phyloP scores from a whole-genome alignment of 2,113 vertebrate species.

The Antennarius striatus region DNA sequence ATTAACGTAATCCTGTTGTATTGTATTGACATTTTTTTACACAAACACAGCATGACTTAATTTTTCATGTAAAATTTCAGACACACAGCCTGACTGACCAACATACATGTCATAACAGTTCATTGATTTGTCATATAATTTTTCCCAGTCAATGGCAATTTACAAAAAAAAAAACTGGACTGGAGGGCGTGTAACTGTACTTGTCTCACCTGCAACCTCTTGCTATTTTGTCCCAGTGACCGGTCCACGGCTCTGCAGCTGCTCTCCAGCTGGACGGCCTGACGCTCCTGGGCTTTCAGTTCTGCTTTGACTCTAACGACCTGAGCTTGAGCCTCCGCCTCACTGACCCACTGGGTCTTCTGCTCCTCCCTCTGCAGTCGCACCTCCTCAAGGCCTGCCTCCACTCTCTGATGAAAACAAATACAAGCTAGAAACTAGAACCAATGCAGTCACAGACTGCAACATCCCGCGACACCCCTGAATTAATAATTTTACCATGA shows the following conservation, averaged over 20 bases:
- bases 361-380: constrained; percentile 87
- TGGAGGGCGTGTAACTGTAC: background rate
- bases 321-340: constrained; percentile 89
- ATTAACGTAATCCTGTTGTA: too few species aligned
- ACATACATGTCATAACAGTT: too few species aligned
- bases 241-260: constrained; percentile 93
- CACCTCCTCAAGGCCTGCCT: constrained; percentile 89
- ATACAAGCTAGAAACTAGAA: background rate
- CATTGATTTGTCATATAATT: too few species aligned
- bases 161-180: background rate
- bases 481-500: too few species aligned
- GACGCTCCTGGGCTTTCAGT: constrained; percentile 90
- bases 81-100: too few species aligned
- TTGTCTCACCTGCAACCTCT: constrained; percentile 86
- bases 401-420: constrained; percentile 73
- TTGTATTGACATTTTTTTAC: too few species aligned
- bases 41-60: too few species aligned
- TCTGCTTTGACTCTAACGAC: constrained; percentile 88
- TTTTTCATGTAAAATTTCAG: too few species aligned
- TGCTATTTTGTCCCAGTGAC: constrained; percentile 90
- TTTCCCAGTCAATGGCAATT: background rate
- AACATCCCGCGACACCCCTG: too few species aligned
- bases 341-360: constrained; percentile 88
- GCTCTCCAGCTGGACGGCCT: constrained; percentile 90
- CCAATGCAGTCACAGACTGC: too few species aligned